phyloP scores from a whole-genome alignment of 2,888 invertebrate species.

The Drosophila subquinaria region DNA sequence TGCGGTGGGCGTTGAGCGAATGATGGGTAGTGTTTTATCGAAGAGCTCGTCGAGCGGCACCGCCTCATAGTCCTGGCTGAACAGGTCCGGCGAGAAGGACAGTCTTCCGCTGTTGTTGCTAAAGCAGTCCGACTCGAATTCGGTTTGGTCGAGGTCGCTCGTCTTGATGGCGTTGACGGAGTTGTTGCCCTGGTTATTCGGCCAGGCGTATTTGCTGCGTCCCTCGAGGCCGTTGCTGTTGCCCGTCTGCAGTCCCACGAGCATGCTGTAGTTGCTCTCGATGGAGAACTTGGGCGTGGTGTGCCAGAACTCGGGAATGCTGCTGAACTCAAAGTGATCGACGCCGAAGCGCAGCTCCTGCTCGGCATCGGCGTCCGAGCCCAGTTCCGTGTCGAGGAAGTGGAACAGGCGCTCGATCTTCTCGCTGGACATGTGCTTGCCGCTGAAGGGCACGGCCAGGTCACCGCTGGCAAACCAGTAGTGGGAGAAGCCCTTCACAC shows the following conservation, averaged over 20 bases:
- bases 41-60: conserved; percentile 83
- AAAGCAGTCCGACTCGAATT: conserved; percentile 73
- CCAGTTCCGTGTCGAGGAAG: conserved; percentile 66
- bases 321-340: conserved; percentile 82
- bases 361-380: conserved; percentile 17
- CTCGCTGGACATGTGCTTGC: conserved; percentile 68
- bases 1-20: conserved; percentile 23
- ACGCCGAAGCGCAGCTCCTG: conserved; percentile 79
- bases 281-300: conserved; percentile 74
- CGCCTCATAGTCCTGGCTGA: conserved; percentile 74
- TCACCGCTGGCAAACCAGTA: conserved; percentile 84
- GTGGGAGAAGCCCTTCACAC: conserved; percentile 73
- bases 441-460: conserved; percentile 81
- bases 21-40: conserved; percentile 47
- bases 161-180: conserved; percentile 71
- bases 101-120: conserved; percentile 68
- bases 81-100: conserved; percentile 78
- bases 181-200: conserved; percentile 55
- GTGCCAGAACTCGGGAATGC: conserved; percentile 70
- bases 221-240: conserved; percentile 73
- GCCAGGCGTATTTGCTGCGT: conserved; percentile 81
- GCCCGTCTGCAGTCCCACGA: conserved; percentile 81
- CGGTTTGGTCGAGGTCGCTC: conserved; percentile 79
- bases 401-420: conserved; percentile 77
- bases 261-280: conserved; percentile 82